Evolutionary conservation across 2,113 vertebrate species (phyloP).

Genomic region (Morone saxatilis): DNA sequence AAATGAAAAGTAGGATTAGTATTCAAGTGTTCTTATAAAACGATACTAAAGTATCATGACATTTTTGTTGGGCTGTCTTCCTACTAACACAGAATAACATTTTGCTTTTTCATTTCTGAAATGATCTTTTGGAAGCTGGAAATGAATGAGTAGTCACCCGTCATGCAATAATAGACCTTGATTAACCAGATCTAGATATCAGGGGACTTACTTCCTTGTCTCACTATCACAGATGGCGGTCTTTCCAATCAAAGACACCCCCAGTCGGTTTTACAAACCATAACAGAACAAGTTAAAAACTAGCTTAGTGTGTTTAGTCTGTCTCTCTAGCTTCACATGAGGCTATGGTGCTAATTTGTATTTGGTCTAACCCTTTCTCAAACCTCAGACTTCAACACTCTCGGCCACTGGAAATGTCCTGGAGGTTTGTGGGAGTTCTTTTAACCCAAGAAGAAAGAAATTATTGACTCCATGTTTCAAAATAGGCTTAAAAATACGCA

Average conservation of each 20-base stretch:
- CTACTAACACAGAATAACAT: not conserved
- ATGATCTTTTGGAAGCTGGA: not conserved
- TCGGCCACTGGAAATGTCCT: slow-evolving; percentile 72
- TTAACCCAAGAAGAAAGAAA: slow-evolving; percentile 31
- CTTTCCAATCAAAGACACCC: slow-evolving; percentile 6
- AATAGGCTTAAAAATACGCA: slow-evolving; percentile 1
- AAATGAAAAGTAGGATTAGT: slow-evolving; percentile 50
- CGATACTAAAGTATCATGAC: slow-evolving; percentile 31
- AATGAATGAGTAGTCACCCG: not conserved
- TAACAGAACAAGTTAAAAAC: slow-evolving; percentile 44
- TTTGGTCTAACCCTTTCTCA: slow-evolving; percentile 67
- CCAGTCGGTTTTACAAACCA: slow-evolving; percentile 26
- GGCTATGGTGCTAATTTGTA: slow-evolving; percentile 58
- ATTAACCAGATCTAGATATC: slow-evolving; percentile 16
- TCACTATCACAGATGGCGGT: not conserved
- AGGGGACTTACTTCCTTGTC: slow-evolving; percentile 5
- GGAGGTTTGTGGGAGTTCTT: slow-evolving; percentile 64
- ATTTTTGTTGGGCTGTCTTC: slow-evolving; percentile 26
- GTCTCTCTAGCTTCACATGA: slow-evolving; percentile 32
- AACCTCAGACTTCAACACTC: slow-evolving; percentile 65
- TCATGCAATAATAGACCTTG: slow-evolving; percentile 3
- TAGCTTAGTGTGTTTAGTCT: slow-evolving; percentile 17
- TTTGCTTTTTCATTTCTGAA: not conserved
- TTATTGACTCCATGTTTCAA: slow-evolving; percentile 35
- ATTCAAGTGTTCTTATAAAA: slow-evolving; percentile 56